phyloP scores from a whole-genome alignment of 2,113 vertebrate species.

The Lanius ludovicianus region DNA sequence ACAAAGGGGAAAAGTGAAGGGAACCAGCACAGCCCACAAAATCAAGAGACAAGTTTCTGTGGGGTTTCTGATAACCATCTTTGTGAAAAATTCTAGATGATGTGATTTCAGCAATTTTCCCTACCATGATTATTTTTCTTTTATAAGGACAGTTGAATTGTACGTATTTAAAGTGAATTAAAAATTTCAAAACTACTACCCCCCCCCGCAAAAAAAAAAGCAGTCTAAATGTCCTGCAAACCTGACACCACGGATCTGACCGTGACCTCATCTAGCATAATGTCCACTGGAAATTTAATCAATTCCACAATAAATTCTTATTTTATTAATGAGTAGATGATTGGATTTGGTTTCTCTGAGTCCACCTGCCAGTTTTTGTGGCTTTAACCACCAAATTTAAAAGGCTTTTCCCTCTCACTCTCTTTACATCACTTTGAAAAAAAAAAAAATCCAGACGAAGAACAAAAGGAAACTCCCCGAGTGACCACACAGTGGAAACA shows the following conservation, averaged over 20 bases:
- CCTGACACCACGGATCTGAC: background rate
- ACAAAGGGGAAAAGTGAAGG: background rate
- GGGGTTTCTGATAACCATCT: background rate
- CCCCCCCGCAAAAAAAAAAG: background rate
- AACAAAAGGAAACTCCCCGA: constrained; percentile 35
- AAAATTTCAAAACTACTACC: background rate
- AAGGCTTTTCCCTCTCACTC: background rate
- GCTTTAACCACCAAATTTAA: background rate
- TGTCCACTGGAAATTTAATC: background rate
- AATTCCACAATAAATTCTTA: background rate
- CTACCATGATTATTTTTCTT: background rate
- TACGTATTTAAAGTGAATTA: background rate
- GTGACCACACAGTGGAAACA: constrained; percentile 44
- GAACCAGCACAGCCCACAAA: background rate
- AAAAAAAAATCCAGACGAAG: background rate
- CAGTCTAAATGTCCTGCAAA: background rate
- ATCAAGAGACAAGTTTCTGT: background rate
- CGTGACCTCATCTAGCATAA: background rate
- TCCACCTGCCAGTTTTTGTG: constrained; percentile 8
- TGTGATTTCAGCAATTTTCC: background rate
- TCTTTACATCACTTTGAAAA: background rate
- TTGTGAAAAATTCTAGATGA: background rate
- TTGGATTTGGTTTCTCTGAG: background rate
- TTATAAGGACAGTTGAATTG: background rate
- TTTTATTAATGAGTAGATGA: constrained; percentile 4